A percentile compares a stretch with the other conserved stretches of the same genome.
phyloP scores from a whole-genome alignment of 1,140 invertebrate genomes.

The Phocides pigmalion region DNA sequence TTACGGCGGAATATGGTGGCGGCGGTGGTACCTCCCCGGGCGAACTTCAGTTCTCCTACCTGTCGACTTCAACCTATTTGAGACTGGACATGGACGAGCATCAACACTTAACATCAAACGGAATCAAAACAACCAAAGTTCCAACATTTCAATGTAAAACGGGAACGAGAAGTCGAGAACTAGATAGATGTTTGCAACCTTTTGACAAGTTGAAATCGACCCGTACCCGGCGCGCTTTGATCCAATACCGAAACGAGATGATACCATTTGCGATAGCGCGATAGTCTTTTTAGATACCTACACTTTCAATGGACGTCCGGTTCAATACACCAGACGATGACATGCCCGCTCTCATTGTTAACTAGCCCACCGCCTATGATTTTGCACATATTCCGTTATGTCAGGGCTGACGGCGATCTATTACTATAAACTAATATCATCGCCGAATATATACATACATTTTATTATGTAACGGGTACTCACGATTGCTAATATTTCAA shows the following conservation, averaged over 20 bases:
- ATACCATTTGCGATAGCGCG: slow-evolving; percentile 3
- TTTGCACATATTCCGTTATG: slow-evolving; percentile 44
- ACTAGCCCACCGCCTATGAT: slow-evolving; percentile 40
- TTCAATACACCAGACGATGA: slow-evolving; percentile 37
- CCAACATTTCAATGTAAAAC: background rate
- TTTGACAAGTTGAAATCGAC: slow-evolving; percentile 10
- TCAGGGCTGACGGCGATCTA: slow-evolving; percentile 34
- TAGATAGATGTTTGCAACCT: slow-evolving; percentile 13
- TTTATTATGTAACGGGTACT: too few relatives aligned
- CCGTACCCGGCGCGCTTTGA: slow-evolving; percentile 7
- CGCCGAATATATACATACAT: too few relatives aligned
- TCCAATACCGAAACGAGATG: slow-evolving; percentile 7
- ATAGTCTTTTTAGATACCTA: slow-evolving; percentile 26
- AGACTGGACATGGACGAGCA: too few relatives aligned
- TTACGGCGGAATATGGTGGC: too few relatives aligned
- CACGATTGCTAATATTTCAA: too few relatives aligned
- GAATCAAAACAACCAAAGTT: background rate
- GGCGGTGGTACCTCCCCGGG: too few relatives aligned
- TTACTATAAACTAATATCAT: too few relatives aligned
- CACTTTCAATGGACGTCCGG: slow-evolving; percentile 37
- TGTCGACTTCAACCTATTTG: too few relatives aligned
- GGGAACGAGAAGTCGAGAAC: background rate
- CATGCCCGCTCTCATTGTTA: slow-evolving; percentile 33
- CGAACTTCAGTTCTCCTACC: too few relatives aligned
- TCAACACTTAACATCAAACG: too few relatives aligned